A percentile compares a stretch with the other conserved stretches of the same genome.
phyloP scores from a whole-genome alignment of 2,888 invertebrate genomes.

The Smittia sp. region DNA sequence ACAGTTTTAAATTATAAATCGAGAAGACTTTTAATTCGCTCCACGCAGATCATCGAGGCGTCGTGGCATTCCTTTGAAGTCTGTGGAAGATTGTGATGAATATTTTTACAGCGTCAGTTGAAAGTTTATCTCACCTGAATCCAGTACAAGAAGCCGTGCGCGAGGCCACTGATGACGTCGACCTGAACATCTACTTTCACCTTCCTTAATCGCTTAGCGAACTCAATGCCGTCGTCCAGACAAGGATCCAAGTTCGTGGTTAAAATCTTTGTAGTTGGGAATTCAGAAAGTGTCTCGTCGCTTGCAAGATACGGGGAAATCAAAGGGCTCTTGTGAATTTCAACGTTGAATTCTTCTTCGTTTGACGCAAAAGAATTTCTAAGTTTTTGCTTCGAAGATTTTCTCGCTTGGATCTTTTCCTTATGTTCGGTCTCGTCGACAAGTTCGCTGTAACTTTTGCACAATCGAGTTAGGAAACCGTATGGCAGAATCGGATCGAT shows the following conservation, averaged over 20 bases:
- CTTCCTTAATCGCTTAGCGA: conserved; percentile 79
- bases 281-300: conserved; percentile 68
- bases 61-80: conserved; percentile 85
- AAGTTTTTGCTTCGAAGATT: neutral
- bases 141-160: conserved; percentile 97
- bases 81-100: conserved; percentile 53
- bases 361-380: neutral
- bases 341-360: neutral
- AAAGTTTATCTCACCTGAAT: conserved; percentile 61
- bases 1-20: conserved; percentile 43
- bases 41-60: conserved; percentile 71
- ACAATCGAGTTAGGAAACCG: conserved; percentile 84
- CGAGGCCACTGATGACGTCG: conserved; percentile 83
- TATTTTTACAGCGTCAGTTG: neutral
- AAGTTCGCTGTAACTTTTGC: conserved; percentile 61
- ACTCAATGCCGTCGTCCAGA: conserved; percentile 94
- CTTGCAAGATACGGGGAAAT: conserved; percentile 86
- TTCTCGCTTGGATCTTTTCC: neutral
- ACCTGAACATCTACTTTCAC: conserved; percentile 76
- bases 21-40: conserved; percentile 65
- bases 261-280: conserved; percentile 83
- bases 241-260: conserved; percentile 91
- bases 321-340: conserved; percentile 53
- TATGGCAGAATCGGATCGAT: conserved; percentile 95
- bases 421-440: neutral